phyloP scores from a whole-genome alignment of 2,888 invertebrate genomes.

The Drosophila maculinotata region DNA sequence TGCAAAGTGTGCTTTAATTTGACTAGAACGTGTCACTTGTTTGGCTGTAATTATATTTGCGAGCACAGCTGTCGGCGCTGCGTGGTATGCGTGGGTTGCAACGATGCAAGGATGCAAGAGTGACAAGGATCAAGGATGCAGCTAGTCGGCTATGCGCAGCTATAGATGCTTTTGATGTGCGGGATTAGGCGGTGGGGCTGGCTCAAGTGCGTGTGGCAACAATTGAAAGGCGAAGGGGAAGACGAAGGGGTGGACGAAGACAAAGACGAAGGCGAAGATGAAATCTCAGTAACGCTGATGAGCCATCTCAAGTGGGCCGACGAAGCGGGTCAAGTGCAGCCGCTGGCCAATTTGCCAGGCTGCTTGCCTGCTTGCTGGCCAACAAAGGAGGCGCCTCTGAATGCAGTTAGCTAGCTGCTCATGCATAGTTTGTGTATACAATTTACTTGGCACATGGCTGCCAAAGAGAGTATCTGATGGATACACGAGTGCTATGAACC shows the following conservation, averaged over 20 bases:
- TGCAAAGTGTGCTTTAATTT: background rate
- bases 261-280: too few species aligned
- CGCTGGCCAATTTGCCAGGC: slow-evolving; percentile 45
- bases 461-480: too few species aligned
- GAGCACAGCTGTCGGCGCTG: slow-evolving; percentile 39
- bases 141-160: too few species aligned
- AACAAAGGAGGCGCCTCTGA: slow-evolving; percentile 32
- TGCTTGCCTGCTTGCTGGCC: too few species aligned
- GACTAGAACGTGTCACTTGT: background rate
- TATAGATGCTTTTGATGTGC: slow-evolving; percentile 20
- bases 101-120: slow-evolving; percentile 15
- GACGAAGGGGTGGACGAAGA: too few species aligned
- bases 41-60: slow-evolving; percentile 54
- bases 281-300: slow-evolving; percentile 57
- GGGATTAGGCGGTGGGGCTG: slow-evolving; percentile 15
- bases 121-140: slow-evolving; percentile 2
- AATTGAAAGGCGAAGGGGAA: too few species aligned
- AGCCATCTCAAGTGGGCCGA: slow-evolving; percentile 61
- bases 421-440: slow-evolving; percentile 19
- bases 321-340: slow-evolving; percentile 71
- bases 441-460: slow-evolving; percentile 29
- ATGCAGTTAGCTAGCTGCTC: slow-evolving; percentile 14
- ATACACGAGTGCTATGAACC: too few species aligned
- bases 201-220: slow-evolving; percentile 58
- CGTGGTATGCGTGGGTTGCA: slow-evolving; percentile 13